Evolutionary conservation across 2,888 invertebrate species (phyloP).

Genomic region (Lycophotia porphyrea): DNA sequence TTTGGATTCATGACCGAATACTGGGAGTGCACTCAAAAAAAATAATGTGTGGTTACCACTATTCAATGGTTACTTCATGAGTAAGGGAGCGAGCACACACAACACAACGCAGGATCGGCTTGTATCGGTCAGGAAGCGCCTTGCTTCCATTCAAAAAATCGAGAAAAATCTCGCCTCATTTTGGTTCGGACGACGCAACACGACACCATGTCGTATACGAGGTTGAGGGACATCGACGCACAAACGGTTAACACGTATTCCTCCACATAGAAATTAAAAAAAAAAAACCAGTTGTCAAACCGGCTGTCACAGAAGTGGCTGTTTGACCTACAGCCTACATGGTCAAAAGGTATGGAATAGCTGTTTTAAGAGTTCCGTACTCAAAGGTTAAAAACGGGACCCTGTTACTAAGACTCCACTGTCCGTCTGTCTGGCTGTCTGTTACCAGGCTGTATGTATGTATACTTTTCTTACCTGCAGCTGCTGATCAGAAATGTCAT

Average conservation of each 20-base stretch:
- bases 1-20: neutral
- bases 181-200: too few species aligned
- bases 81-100: neutral
- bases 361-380: too few species aligned
- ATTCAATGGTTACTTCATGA: neutral
- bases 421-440: too few species aligned
- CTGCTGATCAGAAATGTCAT: conserved; percentile 92
- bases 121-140: neutral
- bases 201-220: neutral
- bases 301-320: too few species aligned
- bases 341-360: neutral
- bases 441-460: too few species aligned
- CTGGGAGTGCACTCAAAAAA: neutral
- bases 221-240: neutral
- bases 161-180: too few species aligned
- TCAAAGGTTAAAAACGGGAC: too few species aligned
- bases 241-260: too few species aligned
- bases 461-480: conserved; percentile 89
- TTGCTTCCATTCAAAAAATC: neutral
- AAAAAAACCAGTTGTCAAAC: too few species aligned
- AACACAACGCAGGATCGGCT: neutral
- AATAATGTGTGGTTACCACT: neutral
- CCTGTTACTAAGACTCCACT: too few species aligned
- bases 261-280: too few species aligned
- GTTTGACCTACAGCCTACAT: too few species aligned